Base-by-base conservation (phyloP, 1,140 invertebrate genomes). In the Drosophila biarmipes region DNA sequence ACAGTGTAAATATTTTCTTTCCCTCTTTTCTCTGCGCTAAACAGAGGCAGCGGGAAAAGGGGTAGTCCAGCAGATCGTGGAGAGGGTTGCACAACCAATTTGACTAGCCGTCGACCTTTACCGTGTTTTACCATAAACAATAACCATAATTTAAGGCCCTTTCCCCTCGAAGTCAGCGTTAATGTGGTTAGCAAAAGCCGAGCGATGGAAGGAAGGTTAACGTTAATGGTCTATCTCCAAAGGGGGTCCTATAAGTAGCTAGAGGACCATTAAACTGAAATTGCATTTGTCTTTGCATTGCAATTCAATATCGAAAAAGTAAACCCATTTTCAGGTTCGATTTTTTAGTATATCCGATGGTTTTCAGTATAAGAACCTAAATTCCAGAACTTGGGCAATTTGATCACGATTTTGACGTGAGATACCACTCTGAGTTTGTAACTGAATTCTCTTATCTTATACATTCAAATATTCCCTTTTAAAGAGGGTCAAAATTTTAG, bases 111-210 rank as follows among this genome's bases (percentile, higher is more conserved):
- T 54, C 69, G 80, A 85, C 82, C 81, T 75, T 75, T 73, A 37
- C 71, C 73, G 77, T 90, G 77, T 80, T 85, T 73, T 52, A 78
- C 73, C 79, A 78, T 90, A 87, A 87, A 89, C 87, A 90, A 90
- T 90, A 90, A 90, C 87, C 80, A 90, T 90, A 87, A 90, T 81
- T 90, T 90, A 87, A 48, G 53, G 54, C 58, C 62, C 49, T 8
- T 35, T 56, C 27, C 38, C 24, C 27, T 15, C 15, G 78, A 79
- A 71, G 54, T 58, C 53, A 59, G 45, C 45, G 68, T 73, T 85
- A 85, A 85, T 87, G 82, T 85, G 82, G 81, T 81, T 87, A 66
- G 67, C 34, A 15, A 52, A 31, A 17, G 54, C n/a, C 48, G 11
- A 8, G 4, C 4, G 51, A 5, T 14, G 24, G 12, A n/a, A n/a